Evolutionary conservation across 2,797 vertebrate genomes (phyloP).

Genomic region (Lagodon rhomboides): DNA sequence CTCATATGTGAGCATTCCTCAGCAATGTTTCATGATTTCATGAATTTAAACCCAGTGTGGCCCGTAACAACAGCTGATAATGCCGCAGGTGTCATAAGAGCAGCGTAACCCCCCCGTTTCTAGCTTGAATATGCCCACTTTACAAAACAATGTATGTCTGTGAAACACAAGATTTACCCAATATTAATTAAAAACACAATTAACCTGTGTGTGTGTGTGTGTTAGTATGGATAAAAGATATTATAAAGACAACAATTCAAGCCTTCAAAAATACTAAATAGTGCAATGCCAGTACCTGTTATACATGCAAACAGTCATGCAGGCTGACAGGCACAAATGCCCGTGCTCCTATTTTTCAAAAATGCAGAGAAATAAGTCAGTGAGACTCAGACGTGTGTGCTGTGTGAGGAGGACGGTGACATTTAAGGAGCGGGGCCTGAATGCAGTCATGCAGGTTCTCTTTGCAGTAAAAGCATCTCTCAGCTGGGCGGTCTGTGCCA

Average conservation of each 20-base stretch:
- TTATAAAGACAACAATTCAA: no score
- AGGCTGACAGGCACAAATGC: background rate
- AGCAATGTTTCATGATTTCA: background rate
- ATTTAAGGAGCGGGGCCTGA: conserved; percentile 59
- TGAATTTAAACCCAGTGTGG: background rate
- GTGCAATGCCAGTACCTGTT: background rate
- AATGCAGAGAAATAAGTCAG: conserved; percentile 15
- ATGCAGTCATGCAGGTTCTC: conserved; percentile 63
- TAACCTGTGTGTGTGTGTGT: no score
- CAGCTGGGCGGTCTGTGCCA: conserved; percentile 58
- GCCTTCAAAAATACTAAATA: background rate
- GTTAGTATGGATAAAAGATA: no score
- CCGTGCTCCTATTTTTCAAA: background rate
- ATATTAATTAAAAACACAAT: background rate
- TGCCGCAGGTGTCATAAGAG: background rate
- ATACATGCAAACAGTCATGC: background rate
- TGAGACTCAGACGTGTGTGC: conserved; percentile 10
- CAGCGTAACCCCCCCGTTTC: background rate
- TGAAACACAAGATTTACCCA: background rate
- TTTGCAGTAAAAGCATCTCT: conserved; percentile 75
- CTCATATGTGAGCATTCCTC: background rate
- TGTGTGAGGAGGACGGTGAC: conserved; percentile 50
- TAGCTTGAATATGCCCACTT: background rate
- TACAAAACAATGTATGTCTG: background rate
- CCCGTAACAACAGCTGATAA: background rate